A percentile compares a stretch with the other conserved stretches of the same genome.
Evolutionary conservation across 2,113 vertebrate species (phyloP).

Genomic region (Nibea albiflora): DNA sequence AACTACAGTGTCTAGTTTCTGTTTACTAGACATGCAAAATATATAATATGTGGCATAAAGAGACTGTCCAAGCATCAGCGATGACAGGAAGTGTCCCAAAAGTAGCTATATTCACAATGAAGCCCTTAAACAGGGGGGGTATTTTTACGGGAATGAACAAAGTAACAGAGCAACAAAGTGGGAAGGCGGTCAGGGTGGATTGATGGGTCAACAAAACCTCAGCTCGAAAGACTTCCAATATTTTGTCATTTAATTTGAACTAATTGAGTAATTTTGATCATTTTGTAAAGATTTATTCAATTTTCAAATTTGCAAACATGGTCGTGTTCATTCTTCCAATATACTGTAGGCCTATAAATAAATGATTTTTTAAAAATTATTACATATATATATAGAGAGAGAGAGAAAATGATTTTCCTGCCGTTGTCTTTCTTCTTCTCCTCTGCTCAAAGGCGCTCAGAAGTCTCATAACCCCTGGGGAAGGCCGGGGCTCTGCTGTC

Average conservation of each 20-base stretch:
- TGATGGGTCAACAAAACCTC: too few species aligned
- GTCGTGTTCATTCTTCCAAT: not conserved
- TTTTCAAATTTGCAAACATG: not conserved
- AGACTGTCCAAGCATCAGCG: not conserved
- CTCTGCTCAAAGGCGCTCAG: conserved; percentile 30
- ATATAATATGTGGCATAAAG: not conserved
- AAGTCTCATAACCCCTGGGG: conserved; percentile 64
- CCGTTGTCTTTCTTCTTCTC: not conserved
- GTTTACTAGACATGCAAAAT: not conserved
- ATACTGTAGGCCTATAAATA: conserved; percentile 12
- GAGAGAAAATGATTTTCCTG: conserved; percentile 1
- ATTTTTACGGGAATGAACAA: not conserved
- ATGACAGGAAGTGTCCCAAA: not conserved
- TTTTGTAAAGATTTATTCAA: not conserved
- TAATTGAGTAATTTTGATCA: not conserved
- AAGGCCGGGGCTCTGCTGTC: conserved; percentile 54
- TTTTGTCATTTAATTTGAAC: not conserved
- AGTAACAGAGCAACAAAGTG: not conserved
- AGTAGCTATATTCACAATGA: not conserved
- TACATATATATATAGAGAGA: not conserved
- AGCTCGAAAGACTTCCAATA: not conserved
- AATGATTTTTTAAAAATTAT: conserved; percentile 14
- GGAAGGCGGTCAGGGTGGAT: too few species aligned
- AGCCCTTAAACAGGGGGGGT: not conserved
- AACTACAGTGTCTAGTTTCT: too few species aligned